Evolutionary conservation across 2,113 vertebrate genomes (phyloP).

Genomic region (Acrocephalus arundinaceus): DNA sequence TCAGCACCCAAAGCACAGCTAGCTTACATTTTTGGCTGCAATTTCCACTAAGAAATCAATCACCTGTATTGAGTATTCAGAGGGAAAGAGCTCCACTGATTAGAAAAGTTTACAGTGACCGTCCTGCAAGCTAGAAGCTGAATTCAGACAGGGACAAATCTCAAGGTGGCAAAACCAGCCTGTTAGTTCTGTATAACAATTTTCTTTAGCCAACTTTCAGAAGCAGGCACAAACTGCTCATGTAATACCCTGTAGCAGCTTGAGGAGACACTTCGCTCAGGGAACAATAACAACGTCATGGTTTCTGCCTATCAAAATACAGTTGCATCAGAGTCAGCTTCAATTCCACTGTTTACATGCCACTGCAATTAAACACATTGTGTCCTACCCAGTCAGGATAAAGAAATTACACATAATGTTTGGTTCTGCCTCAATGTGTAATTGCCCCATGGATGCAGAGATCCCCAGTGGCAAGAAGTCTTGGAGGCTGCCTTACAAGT

Average conservation of each 20-base stretch:
- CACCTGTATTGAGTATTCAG: background rate
- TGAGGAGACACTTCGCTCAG: constrained; percentile 8
- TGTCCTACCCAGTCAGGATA: background rate
- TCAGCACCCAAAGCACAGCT: background rate
- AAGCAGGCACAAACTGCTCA: background rate
- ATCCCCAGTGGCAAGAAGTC: background rate
- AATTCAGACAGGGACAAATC: background rate
- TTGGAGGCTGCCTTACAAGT: background rate
- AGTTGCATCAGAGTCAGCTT: constrained; percentile 32
- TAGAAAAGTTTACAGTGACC: background rate
- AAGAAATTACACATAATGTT: background rate
- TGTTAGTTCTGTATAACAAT: background rate
- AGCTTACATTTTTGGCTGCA: background rate
- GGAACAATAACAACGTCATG: background rate
- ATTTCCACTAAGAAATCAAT: background rate
- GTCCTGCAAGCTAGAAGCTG: background rate
- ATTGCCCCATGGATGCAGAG: background rate
- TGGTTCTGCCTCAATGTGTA: background rate
- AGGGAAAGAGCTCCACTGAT: background rate
- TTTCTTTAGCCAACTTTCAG: background rate
- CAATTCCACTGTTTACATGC: constrained; percentile 30
- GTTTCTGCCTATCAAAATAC: constrained; percentile 36
- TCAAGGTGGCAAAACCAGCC: background rate
- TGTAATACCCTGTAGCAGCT: background rate
- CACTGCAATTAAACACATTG: constrained; percentile 18